Conservation (phyloP, 2,797 vertebrate species). For the Alauda arvensis region DNA sequence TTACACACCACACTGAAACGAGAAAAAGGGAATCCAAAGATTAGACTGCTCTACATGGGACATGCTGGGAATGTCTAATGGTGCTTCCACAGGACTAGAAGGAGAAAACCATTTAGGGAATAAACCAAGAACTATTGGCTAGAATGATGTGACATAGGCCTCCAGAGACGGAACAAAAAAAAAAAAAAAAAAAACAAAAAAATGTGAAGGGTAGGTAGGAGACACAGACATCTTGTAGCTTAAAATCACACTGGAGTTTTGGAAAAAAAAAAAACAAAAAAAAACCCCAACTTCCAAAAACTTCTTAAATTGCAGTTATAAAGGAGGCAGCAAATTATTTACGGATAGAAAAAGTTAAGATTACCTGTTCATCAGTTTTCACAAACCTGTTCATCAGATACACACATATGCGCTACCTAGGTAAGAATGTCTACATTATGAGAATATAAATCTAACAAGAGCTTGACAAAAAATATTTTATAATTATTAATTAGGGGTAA, state of each 20-base stretch:
- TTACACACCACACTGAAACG: not conserved
- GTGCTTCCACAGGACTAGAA: not conserved
- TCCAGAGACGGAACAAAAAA: accelerated
- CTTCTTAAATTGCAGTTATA: not conserved
- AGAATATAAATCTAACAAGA: not conserved
- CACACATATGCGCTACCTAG: not conserved
- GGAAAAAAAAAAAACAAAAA: not conserved
- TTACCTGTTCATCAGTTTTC: not conserved
- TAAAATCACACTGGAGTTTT: not conserved
- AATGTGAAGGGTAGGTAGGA: accelerated
- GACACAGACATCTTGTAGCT: accelerated
- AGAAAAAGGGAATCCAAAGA: not conserved
- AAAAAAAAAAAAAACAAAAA: accelerated
- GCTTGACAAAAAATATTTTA: not conserved
- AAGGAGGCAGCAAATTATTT: not conserved
- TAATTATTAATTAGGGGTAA: not conserved
- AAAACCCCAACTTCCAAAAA: not conserved
- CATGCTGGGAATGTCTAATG: not conserved
- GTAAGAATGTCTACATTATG: not conserved
- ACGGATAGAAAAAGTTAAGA: not conserved
- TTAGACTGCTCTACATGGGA: not conserved
- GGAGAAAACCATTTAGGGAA: not conserved
- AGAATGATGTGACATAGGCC: not conserved
- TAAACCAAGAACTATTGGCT: not conserved
- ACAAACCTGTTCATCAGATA: not conserved